Evolutionary conservation across 2,797 vertebrate genomes (phyloP), one percentile per base, ranked within the genome.

Genomic region (Chaetodon trifasciatus): DNA sequence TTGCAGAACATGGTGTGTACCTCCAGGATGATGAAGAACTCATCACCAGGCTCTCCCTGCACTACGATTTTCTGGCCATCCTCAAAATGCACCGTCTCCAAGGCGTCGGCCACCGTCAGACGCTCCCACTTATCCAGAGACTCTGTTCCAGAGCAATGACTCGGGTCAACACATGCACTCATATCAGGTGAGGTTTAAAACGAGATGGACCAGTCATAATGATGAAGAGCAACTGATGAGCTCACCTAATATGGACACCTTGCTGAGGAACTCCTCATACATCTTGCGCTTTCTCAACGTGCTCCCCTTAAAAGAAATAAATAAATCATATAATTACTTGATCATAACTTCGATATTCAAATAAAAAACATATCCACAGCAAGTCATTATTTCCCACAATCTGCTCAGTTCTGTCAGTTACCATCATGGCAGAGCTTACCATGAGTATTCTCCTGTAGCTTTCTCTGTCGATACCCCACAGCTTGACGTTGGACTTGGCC

Each of bases 41-140:
- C 97, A 57, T 97, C 97, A 3, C 97, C 97, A 4, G 97, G 97
- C 67, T 98, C 96, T 90, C 97, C 97, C 87, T 98, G 97, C 60
- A 98, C 96, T 90, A 98, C 97, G 21, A 98, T 98, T 89, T 98
- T 98, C 88, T 98, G 96, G 6, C 97, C 95, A 70, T 98, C 97
- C 79, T 96, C 96, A 93, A 98, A 98, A 66, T 97, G 97, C 19
- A 98, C 97, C 0, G 96, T 97, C 76, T 98, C 97, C 93, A 98
- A 65, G 0, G 97, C 96, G 52, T 98, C 97, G 1, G 97, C 97
- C 78, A 98, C 97, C 0, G 97, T 98, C 85, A 98, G 95, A 56
- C 97, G 97, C 70, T 98, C 97, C 97, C 97, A 98, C 82, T 98
- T 97, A 91, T 98, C 97, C 91, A 98, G 93, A 78, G 97, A 98